Evolutionary conservation across 2,797 vertebrate species (phyloP).

Genomic region (Protosalanx chinensis): DNA sequence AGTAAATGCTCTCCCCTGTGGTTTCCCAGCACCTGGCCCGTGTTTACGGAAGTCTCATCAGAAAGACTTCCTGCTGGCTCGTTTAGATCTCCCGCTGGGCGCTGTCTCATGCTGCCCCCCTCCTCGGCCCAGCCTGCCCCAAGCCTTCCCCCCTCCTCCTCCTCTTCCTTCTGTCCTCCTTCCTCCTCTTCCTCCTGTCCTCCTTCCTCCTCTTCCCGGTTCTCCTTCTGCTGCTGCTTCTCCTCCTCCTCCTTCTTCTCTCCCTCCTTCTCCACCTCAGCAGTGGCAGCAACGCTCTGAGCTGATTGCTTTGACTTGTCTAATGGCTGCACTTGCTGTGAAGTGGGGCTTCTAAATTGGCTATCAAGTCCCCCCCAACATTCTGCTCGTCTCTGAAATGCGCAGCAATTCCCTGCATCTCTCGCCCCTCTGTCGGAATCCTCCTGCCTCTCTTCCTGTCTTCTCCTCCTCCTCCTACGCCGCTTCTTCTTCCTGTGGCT

Average conservation of each 20-base stretch:
- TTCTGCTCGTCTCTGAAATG: conserved; percentile 39
- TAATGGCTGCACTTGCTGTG: conserved; percentile 51
- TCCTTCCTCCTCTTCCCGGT: no score
- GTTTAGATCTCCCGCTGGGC: conserved; percentile 27
- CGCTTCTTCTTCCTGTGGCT: conserved; percentile 69
- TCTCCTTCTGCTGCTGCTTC: no score
- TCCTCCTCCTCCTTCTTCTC: background rate
- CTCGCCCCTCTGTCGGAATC: conserved; percentile 46
- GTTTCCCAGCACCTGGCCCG: conserved; percentile 38
- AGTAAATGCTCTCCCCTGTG: conserved; percentile 23
- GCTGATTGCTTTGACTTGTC: conserved; percentile 58
- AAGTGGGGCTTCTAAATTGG: conserved; percentile 50
- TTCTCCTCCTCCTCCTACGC: conserved; percentile 58
- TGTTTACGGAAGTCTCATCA: conserved; percentile 30
- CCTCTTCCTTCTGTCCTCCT: background rate
- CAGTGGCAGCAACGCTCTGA: conserved; percentile 28
- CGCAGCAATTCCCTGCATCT: conserved; percentile 33
- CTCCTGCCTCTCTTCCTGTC: conserved; percentile 22
- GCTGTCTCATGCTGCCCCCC: conserved; percentile 26
- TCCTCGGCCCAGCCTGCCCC: background rate
- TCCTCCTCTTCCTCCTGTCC: background rate
- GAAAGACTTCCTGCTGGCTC: conserved; percentile 39
- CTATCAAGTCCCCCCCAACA: conserved; percentile 42
- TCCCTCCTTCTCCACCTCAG: background rate
- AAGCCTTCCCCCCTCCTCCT: conserved; percentile 13